A percentile compares a stretch with the other conserved stretches of the same genome.
These are phyloP conservation scores for Dreissena rostriformis DNA, from an alignment of 1,140 invertebrate genomes.

Conservation along the genomic window DNA sequence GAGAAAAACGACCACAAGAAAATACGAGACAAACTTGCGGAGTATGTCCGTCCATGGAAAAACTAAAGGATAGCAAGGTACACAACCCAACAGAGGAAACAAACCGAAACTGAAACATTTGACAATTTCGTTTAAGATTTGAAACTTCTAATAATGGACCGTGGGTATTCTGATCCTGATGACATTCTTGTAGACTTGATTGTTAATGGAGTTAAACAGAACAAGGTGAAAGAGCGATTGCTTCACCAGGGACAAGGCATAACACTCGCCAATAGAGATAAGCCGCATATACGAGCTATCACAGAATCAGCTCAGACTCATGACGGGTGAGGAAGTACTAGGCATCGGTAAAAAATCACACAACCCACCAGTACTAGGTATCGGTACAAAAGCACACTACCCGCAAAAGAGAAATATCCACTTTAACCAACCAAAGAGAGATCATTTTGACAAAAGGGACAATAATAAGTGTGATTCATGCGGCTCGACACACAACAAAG, in stretches of 20 bases:
- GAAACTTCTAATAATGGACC: conserved; percentile 1
- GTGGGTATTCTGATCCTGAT: conserved; percentile 1
- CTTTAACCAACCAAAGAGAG: not conserved
- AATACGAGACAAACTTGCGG: conserved; percentile 5
- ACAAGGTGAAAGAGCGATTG: conserved; percentile 3
- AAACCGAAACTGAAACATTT: conserved; percentile 12
- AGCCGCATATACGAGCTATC: conserved; percentile 1
- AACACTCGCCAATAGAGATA: conserved; percentile 6
- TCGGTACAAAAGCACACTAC: not conserved
- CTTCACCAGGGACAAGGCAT: conserved; percentile 16
- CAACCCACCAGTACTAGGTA: no score
- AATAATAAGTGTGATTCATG: not conserved
- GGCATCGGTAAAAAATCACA: not conserved
- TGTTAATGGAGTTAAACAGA: conserved; percentile 15
- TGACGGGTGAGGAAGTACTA: not conserved
- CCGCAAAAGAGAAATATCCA: not conserved
- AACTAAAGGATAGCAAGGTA: conserved; percentile 18
- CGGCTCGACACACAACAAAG: conserved; percentile 11
- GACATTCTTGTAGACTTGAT: conserved; percentile 18
- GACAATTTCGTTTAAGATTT: conserved; percentile 22
- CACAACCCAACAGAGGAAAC: not conserved
- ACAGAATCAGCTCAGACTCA: conserved; percentile 14
- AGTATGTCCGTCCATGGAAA: conserved; percentile 8
- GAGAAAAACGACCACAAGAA: conserved; percentile 9
- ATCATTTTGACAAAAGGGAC: not conserved